Evolutionary conservation across 2,888 invertebrate species (phyloP).

Genomic region (Agelastica alni): DNA sequence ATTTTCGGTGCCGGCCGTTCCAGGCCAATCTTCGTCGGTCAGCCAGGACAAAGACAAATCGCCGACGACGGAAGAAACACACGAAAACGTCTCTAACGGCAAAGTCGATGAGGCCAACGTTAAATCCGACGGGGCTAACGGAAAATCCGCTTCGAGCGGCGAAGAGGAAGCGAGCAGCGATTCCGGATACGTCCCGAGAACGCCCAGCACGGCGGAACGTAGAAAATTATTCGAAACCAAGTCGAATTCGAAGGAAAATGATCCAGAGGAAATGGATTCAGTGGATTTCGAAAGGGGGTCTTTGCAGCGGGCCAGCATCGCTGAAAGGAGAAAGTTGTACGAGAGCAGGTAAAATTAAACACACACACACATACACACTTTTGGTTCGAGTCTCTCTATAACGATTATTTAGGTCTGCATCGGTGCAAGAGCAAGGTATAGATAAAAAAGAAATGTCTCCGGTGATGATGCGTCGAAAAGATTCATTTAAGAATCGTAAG

Average conservation of each 20-base stretch:
- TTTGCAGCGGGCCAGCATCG: conserved; percentile 72
- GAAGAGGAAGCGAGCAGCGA: conserved; percentile 68
- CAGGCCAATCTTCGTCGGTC: conserved; percentile 52
- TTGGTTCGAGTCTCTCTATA: not conserved
- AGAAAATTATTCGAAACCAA: conserved; percentile 70
- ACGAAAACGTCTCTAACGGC: not conserved
- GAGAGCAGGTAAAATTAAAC: conserved; percentile 55
- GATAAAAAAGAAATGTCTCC: conserved; percentile 72
- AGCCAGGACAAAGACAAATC: conserved; percentile 27
- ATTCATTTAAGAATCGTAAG: conserved; percentile 68
- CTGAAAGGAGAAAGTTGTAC: conserved; percentile 76
- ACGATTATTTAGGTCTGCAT: conserved; percentile 23
- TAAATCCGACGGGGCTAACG: conserved; percentile 56
- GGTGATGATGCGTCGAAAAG: conserved; percentile 72
- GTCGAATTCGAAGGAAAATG: conserved; percentile 53
- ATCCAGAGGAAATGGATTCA: conserved; percentile 57
- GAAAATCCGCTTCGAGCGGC: conserved; percentile 65
- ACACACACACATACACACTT: not conserved
- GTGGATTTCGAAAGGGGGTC: conserved; percentile 65
- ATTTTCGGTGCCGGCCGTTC: conserved; percentile 78
- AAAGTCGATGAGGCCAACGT: conserved; percentile 6
- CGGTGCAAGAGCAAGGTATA: conserved; percentile 45
- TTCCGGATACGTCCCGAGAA: conserved; percentile 72
- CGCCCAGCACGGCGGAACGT: conserved; percentile 80
- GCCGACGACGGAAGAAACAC: conserved; percentile 28